phyloP scores from a whole-genome alignment of 1,140 invertebrate genomes.

The Sminthurides bifidus region DNA sequence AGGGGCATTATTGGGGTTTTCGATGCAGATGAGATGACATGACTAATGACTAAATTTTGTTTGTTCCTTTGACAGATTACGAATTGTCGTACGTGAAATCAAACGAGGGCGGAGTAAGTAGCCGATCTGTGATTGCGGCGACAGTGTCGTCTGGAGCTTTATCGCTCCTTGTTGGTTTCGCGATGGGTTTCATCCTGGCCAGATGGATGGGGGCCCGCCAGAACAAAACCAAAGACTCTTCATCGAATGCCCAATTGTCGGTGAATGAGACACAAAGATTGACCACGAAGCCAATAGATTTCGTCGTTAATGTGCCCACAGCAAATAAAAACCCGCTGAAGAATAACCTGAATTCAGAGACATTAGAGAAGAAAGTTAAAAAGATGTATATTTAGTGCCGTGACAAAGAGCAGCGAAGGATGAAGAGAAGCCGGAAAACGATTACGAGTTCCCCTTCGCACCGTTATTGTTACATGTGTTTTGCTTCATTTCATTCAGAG shows the following conservation, averaged over 20 bases:
- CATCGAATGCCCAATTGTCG: conserved; percentile 27
- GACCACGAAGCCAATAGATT: conserved; percentile 30
- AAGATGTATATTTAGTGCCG: conserved; percentile 31
- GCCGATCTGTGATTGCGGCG: conserved; percentile 24
- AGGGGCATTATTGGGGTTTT: not conserved
- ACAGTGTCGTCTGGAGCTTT: conserved; percentile 23
- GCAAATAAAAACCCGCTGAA: conserved; percentile 20
- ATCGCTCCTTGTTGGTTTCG: conserved; percentile 26
- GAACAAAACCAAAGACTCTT: conserved; percentile 21
- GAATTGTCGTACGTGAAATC: conserved; percentile 25
- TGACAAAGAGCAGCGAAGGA: too few relatives aligned
- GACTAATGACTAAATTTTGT: not conserved
- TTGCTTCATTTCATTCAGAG: too few relatives aligned
- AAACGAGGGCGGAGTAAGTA: conserved; percentile 15
- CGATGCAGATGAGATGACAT: too few relatives aligned
- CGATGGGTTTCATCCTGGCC: conserved; percentile 21
- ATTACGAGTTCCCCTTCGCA: too few relatives aligned
- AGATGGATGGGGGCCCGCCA: conserved; percentile 17
- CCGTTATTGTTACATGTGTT: too few relatives aligned
- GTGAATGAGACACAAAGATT: conserved; percentile 29
- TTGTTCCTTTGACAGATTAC: conserved; percentile 17
- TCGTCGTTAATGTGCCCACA: conserved; percentile 25
- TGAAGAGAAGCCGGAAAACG: too few relatives aligned
- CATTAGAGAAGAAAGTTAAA: conserved; percentile 31
- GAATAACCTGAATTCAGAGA: conserved; percentile 27